Percentiles rank a stretch among this genome's conserved stretches.
phyloP scores from a whole-genome alignment of 2,888 invertebrate species.

The Zaprionus lineosus region DNA sequence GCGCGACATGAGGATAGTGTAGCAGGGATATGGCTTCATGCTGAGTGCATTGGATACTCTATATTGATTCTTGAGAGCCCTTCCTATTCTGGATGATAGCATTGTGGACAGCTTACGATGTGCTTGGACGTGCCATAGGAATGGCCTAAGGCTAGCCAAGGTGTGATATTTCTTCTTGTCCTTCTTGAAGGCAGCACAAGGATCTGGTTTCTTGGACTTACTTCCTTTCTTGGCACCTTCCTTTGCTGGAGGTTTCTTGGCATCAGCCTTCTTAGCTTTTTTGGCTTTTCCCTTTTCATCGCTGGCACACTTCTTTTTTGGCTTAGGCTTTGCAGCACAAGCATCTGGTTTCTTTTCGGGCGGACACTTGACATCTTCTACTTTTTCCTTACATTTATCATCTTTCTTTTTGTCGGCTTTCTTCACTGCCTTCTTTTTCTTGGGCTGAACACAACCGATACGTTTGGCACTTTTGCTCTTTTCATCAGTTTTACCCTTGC shows the following conservation, averaged over 20 bases:
- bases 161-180: constrained; percentile 47
- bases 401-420: constrained; percentile 10
- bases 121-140: constrained; percentile 3
- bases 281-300: no score
- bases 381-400: not conserved
- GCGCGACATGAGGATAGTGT: constrained; percentile 25
- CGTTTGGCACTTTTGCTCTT: constrained; percentile 16
- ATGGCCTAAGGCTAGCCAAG: constrained; percentile 1
- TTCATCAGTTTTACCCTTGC: constrained; percentile 11
- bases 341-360: no score
- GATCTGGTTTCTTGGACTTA: constrained; percentile 1
- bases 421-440: constrained; percentile 20
- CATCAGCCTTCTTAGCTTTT: no score
- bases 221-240: constrained; percentile 18
- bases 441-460: constrained; percentile 29
- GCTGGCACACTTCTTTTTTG: no score
- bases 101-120: constrained; percentile 5
- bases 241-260: no score
- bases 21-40: constrained; percentile 30
- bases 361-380: no score
- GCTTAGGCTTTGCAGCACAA: no score
- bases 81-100: no score
- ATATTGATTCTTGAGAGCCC: no score
- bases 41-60: no score
- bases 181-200: constrained; percentile 4